Base-by-base conservation (phyloP, 2,888 invertebrate species). In the Vesta saturnalis region DNA sequence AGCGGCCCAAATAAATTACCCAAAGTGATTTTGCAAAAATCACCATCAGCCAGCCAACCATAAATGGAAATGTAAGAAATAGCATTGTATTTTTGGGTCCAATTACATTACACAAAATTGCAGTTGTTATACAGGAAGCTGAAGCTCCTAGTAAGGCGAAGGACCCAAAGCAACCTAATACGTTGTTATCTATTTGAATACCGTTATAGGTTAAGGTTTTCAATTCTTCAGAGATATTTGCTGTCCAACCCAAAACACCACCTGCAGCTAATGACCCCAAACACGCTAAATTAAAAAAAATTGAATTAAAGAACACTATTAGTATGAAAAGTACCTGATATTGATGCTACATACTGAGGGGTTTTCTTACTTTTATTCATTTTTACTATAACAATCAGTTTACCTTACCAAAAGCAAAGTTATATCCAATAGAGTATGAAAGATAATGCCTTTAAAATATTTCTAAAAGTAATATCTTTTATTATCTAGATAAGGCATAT, bases 191-290 rank as follows among this genome's bases (percentile, higher is more conserved):
- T 0, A 94, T 84, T 89, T 84, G 35, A 87, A 84, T 80, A 63
- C 77, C 73, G 0, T 79, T 22, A 76, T 92, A 90, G 77, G 0
- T 80, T 83, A 12, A 85, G 77, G 8, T 77, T 15, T 83, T 80
- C 65, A 89, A 82, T 68, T 84, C 85, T 69, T 81, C 81, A 21
- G 88, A 83, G 39, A 92, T 92, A 1, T 93, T 92, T 0, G 93
- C 91, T 1, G 93, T 91, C 94, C 94, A 94, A 52, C 91, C 93
- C 6, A 94, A 85, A 62, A 92, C 88, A 15, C 91, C 87, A 74
- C 94, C 94, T 56, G 91, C 89, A 1, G 93, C 91, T 64, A 94
- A 82, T 0, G 94, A 94, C 52, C 94, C 94, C 47, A 94, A 85
- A 16, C 93, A 92, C 1, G 93, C 92, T 88, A n/a, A n/a, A n/a